Evolutionary conservation across 2,113 vertebrate genomes (phyloP).

Genomic region (Verasper variegatus): DNA sequence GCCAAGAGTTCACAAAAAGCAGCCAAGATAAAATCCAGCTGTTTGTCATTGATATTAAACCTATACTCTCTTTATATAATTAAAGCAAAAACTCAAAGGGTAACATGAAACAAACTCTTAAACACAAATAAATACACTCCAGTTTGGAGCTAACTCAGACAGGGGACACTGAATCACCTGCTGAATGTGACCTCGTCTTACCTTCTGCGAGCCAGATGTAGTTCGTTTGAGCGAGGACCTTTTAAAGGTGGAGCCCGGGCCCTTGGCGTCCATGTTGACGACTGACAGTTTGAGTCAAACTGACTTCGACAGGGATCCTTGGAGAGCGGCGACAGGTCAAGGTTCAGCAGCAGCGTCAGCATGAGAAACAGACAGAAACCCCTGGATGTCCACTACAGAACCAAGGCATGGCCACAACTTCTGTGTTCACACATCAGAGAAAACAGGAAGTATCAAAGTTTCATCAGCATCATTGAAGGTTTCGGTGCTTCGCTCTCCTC

Average conservation of each 20-base stretch:
- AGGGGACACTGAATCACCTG: slow-evolving; percentile 1
- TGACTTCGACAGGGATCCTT: slow-evolving; percentile 54
- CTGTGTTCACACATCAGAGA: slow-evolving; percentile 3
- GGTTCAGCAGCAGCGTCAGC: slow-evolving; percentile 21
- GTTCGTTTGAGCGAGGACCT: slow-evolving; percentile 91
- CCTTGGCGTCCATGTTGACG: slow-evolving; percentile 69
- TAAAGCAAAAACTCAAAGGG: too few relatives aligned
- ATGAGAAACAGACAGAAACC: slow-evolving; percentile 10
- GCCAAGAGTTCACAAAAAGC: neutral
- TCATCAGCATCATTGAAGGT: slow-evolving; percentile 42
- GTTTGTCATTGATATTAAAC: too few relatives aligned
- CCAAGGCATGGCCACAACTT: slow-evolving; percentile 17
- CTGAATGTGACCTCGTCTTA: slow-evolving; percentile 78
- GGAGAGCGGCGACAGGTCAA: slow-evolving; percentile 27
- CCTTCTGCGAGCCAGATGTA: slow-evolving; percentile 93
- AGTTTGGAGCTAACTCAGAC: neutral
- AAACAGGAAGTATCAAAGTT: slow-evolving; percentile 7
- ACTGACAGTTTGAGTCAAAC: slow-evolving; percentile 2
- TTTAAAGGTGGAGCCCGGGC: slow-evolving; percentile 82
- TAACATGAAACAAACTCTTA: neutral
- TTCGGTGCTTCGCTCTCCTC: slow-evolving; percentile 45
- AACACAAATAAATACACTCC: neutral
- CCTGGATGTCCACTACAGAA: neutral
- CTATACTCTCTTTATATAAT: too few relatives aligned
- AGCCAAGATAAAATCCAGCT: neutral